These are phyloP conservation scores for Sinohyriopsis cumingii DNA, from an alignment of 2,888 invertebrate genomes.

Conservation along the genomic window DNA sequence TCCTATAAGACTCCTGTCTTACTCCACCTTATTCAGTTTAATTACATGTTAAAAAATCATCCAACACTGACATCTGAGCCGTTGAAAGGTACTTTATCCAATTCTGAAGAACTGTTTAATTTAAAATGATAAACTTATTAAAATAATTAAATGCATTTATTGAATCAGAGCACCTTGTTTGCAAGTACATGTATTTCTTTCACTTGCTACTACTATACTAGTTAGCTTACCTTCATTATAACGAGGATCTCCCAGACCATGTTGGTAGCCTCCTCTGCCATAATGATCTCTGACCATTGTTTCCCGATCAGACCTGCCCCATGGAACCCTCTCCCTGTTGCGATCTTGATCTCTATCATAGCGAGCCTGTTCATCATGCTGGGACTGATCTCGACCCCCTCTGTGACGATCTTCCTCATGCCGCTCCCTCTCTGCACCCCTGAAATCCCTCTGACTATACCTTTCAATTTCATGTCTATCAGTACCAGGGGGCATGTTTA, in stretches of 20 bases:
- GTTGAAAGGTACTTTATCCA: no score
- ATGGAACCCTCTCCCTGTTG: constrained; percentile 6
- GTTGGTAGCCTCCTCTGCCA: constrained; percentile 19
- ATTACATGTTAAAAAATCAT: no score
- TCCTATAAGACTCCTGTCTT: no score
- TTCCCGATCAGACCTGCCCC: neutral
- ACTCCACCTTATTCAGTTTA: no score
- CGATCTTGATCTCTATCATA: constrained; percentile 23
- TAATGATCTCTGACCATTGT: neutral
- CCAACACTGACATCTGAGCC: no score
- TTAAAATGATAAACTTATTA: no score
- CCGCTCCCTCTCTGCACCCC: constrained; percentile 11
- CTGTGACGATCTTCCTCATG: constrained; percentile 15
- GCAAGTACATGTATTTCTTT: no score
- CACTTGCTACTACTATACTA: no score
- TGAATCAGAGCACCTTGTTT: no score
- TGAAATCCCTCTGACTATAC: constrained; percentile 11
- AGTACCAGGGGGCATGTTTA: constrained; percentile 21
- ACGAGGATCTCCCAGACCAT: constrained; percentile 17
- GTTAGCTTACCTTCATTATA: constrained; percentile 19
- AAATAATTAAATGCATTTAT: no score
- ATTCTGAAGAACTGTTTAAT: no score
- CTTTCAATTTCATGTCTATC: constrained; percentile 7
- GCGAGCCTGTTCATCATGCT: constrained; percentile 15
- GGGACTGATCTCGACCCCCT: constrained; percentile 20